Evolutionary conservation across 37 sponge, comb jelly and placozoan species (phyloP).

Genomic region (Beroe forskalii): DNA sequence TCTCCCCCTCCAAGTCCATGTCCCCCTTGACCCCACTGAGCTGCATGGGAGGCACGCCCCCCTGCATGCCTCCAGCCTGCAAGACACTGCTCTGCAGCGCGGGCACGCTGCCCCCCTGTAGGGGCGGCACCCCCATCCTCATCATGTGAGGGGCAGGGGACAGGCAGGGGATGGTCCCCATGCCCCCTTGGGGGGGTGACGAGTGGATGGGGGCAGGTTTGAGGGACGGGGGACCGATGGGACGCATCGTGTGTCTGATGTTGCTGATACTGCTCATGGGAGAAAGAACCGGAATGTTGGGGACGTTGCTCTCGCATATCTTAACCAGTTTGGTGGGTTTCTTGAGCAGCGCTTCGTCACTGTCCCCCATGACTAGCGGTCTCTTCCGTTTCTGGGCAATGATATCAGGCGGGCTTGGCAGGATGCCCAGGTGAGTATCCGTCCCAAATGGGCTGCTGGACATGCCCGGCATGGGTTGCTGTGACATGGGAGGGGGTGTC

Average conservation of each 20-base stretch:
- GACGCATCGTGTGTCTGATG: background rate
- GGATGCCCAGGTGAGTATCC: background rate
- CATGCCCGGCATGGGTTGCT: background rate
- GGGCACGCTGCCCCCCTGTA: slow-evolving; percentile 7
- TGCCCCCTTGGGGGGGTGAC: background rate
- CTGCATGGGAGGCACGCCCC: no score
- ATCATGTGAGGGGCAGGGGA: slow-evolving; percentile 47
- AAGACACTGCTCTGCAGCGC: background rate
- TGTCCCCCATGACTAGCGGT: background rate
- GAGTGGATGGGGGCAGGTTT: slow-evolving; percentile 64
- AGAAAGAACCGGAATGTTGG: slow-evolving; percentile 10
- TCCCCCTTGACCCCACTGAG: background rate
- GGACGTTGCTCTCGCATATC: background rate
- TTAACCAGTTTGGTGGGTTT: slow-evolving; percentile 62
- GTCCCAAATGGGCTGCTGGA: background rate
- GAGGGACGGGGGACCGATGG: slow-evolving; percentile 40
- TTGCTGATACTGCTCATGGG: background rate
- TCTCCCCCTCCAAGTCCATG: background rate
- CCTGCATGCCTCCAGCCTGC: background rate
- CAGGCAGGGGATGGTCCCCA: slow-evolving; percentile 45
- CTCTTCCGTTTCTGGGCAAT: slow-evolving; percentile 59
- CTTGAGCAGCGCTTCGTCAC: slow-evolving; percentile 25
- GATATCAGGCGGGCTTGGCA: slow-evolving; percentile 59
- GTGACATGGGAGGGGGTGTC: slow-evolving; percentile 60
- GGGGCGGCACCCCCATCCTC: background rate